phyloP scores from a whole-genome alignment of 2,113 vertebrate genomes.

The Ivindomyrus marchei region DNA sequence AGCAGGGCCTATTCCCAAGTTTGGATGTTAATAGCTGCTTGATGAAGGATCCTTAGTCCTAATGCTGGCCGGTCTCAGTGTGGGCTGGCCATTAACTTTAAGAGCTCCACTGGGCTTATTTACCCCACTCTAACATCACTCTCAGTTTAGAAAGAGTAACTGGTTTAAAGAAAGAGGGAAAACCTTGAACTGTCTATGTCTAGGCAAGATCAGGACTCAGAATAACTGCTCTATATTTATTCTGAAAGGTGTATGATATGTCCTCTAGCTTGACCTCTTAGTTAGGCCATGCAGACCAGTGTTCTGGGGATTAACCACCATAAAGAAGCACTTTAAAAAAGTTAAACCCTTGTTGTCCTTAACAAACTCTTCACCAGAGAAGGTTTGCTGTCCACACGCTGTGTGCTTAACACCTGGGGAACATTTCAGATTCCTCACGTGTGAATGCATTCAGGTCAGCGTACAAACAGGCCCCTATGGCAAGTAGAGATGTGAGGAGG shows the following conservation, averaged over 20 bases:
- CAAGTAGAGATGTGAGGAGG: background rate
- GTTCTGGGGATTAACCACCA: background rate
- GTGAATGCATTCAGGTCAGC: background rate
- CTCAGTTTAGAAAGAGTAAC: background rate
- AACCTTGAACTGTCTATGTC: background rate
- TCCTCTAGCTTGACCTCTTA: background rate
- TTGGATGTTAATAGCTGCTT: background rate
- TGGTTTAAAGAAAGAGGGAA: background rate
- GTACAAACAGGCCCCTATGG: background rate
- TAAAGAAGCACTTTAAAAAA: background rate
- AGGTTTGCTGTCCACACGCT: background rate
- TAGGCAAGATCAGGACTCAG: background rate
- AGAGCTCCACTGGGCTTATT: background rate
- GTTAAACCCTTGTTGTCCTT: background rate
- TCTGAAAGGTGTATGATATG: background rate
- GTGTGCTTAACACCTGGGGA: background rate
- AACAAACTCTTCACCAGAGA: background rate
- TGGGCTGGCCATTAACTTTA: background rate
- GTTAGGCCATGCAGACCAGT: background rate
- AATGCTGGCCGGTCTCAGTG: background rate
- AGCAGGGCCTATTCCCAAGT: background rate
- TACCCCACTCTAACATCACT: background rate
- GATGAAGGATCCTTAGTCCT: background rate
- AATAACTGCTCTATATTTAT: conserved; percentile 3
- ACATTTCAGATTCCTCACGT: background rate